A percentile compares a stretch with the other conserved stretches of the same genome.
Conservation (phyloP, 1,140 invertebrate species). For the Tetraneura akinire region DNA sequence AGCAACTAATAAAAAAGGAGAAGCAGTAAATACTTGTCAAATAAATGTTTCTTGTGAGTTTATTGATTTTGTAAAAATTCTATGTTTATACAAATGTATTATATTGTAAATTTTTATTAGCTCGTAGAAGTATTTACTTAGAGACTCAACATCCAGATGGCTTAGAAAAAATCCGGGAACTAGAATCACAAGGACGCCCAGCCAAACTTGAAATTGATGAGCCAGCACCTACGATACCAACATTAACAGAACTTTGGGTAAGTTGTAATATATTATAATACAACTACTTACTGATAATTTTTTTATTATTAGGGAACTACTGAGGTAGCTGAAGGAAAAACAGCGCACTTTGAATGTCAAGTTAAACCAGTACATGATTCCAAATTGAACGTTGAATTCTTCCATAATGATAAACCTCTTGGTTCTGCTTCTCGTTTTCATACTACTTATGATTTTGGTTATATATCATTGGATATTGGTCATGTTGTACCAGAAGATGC, state of each 20-base stretch:
- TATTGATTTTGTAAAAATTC: slow-evolving; percentile 16
- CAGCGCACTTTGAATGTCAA: slow-evolving; percentile 88
- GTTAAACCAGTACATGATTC: slow-evolving; percentile 89
- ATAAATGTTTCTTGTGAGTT: slow-evolving; percentile 75
- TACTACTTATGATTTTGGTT: slow-evolving; percentile 94
- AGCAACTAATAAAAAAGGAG: slow-evolving; percentile 87
- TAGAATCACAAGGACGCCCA: slow-evolving; percentile 80
- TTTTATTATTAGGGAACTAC: slow-evolving; percentile 71
- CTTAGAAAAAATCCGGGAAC: slow-evolving; percentile 84
- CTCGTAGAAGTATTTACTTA: slow-evolving; percentile 79
- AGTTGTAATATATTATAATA: slow-evolving; percentile 20
- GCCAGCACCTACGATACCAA: slow-evolving; percentile 73
- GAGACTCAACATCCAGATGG: slow-evolving; percentile 93
- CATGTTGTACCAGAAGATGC: slow-evolving; percentile 90
- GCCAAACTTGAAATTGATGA: slow-evolving; percentile 80
- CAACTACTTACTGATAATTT: not conserved
- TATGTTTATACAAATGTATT: not conserved
- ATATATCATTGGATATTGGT: slow-evolving; percentile 87
- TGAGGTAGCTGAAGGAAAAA: slow-evolving; percentile 81
- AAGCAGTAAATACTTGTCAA: slow-evolving; percentile 88
- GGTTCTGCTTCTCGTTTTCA: slow-evolving; percentile 86
- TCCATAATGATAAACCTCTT: slow-evolving; percentile 85
- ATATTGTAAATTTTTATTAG: slow-evolving; percentile 59
- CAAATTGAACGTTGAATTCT: slow-evolving; percentile 87
- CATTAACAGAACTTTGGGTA: slow-evolving; percentile 74